Conservation (phyloP, 2,888 invertebrate genomes). For the Nasonovia ribisnigri region DNA sequence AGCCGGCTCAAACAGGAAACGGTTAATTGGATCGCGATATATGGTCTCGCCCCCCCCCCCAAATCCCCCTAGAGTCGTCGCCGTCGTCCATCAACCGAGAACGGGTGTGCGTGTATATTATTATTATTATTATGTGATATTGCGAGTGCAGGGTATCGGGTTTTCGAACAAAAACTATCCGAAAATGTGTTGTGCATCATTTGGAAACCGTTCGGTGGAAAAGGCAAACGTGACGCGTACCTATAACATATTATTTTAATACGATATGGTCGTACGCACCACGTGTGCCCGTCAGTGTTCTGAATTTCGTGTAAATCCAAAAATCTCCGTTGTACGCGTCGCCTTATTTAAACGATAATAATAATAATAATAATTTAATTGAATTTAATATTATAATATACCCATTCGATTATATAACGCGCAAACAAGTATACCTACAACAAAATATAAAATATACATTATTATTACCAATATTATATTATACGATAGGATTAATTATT, state of each 20-base stretch:
- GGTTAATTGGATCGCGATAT: conserved; percentile 53
- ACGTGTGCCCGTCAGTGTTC: background rate
- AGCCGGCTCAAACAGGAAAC: conserved; percentile 57
- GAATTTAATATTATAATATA: no score
- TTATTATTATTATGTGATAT: background rate
- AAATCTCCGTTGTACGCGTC: background rate
- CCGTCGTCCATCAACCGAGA: background rate
- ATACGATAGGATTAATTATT: no score
- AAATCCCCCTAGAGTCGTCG: background rate
- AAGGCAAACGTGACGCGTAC: background rate
- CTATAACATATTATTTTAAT: no score
- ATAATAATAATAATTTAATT: background rate
- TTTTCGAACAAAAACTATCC: conserved; percentile 8
- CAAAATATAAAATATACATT: background rate
- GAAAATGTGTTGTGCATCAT: conserved; percentile 6
- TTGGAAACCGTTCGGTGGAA: background rate
- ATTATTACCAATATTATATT: no score
- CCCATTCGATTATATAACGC: background rate
- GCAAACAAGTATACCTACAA: no score
- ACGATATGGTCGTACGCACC: background rate
- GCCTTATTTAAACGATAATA: background rate
- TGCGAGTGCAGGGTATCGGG: background rate
- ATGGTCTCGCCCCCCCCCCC: background rate
- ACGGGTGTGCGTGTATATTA: background rate
- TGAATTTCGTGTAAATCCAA: background rate